Evolutionary conservation across 2,113 vertebrate genomes (phyloP).

Genomic region (Menidia beryllina): DNA sequence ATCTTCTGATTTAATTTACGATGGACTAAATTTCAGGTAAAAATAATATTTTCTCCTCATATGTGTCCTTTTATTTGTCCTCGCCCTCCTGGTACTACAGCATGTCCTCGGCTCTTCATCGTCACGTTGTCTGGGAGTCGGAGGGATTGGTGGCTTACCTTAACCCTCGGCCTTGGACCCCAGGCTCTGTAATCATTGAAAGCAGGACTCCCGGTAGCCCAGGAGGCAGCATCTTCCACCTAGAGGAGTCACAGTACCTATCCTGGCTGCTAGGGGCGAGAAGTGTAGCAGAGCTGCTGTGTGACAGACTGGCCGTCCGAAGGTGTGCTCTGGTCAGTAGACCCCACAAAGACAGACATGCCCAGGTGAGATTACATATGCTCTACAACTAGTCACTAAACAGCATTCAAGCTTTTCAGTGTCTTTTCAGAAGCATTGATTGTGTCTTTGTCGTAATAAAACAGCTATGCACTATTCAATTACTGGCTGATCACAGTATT

Average conservation of each 20-base stretch:
- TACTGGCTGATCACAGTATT: neutral
- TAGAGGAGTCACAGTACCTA: constrained; percentile 68
- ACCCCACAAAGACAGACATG: constrained; percentile 60
- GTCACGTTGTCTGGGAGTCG: constrained; percentile 76
- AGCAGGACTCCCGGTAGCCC: constrained; percentile 7
- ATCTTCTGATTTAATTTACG: neutral
- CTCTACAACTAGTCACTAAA: neutral
- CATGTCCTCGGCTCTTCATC: constrained; percentile 39
- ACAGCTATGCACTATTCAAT: too few relatives aligned
- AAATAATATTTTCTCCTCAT: neutral
- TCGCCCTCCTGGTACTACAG: constrained; percentile 35
- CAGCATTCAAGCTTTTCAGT: neutral
- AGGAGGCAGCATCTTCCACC: constrained; percentile 72
- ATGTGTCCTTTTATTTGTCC: neutral
- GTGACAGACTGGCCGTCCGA: constrained; percentile 65
- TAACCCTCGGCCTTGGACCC: constrained; percentile 79
- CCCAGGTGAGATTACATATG: constrained; percentile 55
- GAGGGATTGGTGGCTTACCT: constrained; percentile 77
- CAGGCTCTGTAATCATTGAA: constrained; percentile 76
- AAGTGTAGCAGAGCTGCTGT: constrained; percentile 69
- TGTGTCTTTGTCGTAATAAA: too few relatives aligned
- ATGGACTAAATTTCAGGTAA: neutral
- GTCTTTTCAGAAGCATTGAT: neutral
- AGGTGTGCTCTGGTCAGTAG: constrained; percentile 80
- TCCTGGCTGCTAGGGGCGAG: constrained; percentile 71